Conservation (phyloP, 2,113 vertebrate genomes). For the Oreamnos americanus region DNA sequence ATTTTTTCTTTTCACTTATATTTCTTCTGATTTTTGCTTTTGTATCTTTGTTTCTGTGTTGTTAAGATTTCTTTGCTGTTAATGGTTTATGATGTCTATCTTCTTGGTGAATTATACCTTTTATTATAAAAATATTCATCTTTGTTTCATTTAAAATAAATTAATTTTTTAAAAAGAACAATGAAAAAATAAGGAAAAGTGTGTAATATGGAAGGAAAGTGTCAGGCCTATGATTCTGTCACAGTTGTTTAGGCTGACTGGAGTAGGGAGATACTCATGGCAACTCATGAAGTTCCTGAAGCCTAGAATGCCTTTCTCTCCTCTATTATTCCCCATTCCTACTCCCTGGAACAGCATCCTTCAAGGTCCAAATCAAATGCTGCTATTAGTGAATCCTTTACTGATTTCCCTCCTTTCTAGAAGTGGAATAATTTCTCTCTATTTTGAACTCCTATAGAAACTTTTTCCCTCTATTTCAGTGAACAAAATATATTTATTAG, state of each 20-base stretch:
- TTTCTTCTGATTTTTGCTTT: neutral
- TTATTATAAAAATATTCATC: neutral
- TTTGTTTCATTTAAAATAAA: neutral
- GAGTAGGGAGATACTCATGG: neutral
- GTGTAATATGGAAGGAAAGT: neutral
- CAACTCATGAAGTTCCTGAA: neutral
- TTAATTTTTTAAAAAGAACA: neutral
- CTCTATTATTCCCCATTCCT: neutral
- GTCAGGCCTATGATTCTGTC: neutral
- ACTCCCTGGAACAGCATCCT: neutral
- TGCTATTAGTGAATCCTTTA: neutral
- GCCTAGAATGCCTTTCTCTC: neutral
- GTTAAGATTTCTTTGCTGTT: neutral
- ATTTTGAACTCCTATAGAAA: neutral
- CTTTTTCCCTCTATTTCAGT: neutral
- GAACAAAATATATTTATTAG: neutral
- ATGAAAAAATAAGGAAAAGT: neutral
- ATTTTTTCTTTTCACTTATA: neutral
- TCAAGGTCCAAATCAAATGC: neutral
- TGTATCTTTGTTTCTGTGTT: neutral
- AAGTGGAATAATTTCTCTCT: neutral
- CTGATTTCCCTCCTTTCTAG: conserved; percentile 6
- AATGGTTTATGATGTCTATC: neutral
- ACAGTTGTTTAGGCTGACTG: neutral
- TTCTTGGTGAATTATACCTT: neutral